Evolutionary conservation across 2,888 invertebrate species (phyloP).

Genomic region (Orchesella flavescens): DNA sequence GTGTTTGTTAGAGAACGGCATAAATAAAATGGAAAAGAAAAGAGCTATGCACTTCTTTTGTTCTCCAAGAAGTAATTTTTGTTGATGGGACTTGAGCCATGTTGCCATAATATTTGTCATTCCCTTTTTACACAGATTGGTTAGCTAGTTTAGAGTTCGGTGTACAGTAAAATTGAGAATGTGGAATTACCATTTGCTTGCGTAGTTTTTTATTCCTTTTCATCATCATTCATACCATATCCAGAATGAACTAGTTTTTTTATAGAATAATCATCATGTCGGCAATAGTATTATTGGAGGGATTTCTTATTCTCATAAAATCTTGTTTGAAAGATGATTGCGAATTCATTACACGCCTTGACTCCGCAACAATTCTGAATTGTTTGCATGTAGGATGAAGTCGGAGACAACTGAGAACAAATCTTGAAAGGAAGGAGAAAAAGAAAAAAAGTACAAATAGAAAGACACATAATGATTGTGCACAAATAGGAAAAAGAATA

Average conservation of each 20-base stretch:
- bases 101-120: slow-evolving; percentile 17
- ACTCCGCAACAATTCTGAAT: too few species aligned
- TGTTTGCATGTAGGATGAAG: too few species aligned
- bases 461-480: too few species aligned
- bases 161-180: neutral
- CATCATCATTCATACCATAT: slow-evolving; percentile 1
- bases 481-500: too few species aligned
- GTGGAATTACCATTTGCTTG: neutral
- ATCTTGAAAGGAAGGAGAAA: too few species aligned
- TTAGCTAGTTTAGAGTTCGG: too few species aligned
- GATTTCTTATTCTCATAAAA: neutral
- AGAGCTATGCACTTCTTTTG: too few species aligned
- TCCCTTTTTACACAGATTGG: neutral
- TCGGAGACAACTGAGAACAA: too few species aligned
- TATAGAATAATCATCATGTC: neutral
- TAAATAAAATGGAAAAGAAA: too few species aligned
- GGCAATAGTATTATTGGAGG: neutral
- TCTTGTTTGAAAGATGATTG: neutral
- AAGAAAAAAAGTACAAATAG: too few species aligned
- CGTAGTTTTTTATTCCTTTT: neutral
- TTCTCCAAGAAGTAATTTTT: too few species aligned
- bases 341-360: neutral
- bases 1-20: too few species aligned
- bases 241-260: slow-evolving; percentile 6
- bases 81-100: neutral